Percentiles rank a stretch among this genome's conserved stretches.
phyloP scores from a whole-genome alignment of 2,888 invertebrate species.

The Andrena bicolor region DNA sequence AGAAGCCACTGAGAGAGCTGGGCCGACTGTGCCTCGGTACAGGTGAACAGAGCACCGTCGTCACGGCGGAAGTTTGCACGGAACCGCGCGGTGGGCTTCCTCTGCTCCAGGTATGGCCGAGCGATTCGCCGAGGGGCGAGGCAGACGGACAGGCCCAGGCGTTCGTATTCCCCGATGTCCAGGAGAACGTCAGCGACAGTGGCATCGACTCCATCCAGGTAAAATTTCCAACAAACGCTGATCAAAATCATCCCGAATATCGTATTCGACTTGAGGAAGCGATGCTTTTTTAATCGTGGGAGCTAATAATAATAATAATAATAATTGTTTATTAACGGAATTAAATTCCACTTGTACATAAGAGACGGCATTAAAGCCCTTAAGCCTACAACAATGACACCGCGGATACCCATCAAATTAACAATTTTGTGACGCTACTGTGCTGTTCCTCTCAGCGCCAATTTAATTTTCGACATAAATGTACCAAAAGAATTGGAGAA shows the following conservation, averaged over 20 bases:
- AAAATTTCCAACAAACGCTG: slow-evolving; percentile 24
- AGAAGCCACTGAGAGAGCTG: slow-evolving; percentile 85
- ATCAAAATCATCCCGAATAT: background rate
- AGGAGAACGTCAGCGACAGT: slow-evolving; percentile 87
- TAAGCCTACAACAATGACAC: no score
- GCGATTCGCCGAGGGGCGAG: slow-evolving; percentile 90
- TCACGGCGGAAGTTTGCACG: slow-evolving; percentile 73
- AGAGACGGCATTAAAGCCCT: no score
- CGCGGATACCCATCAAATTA: no score
- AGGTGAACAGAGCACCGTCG: slow-evolving; percentile 73
- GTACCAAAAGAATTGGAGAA: no score
- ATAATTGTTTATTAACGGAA: no score
- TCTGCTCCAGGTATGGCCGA: slow-evolving; percentile 89
- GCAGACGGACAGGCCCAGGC: slow-evolving; percentile 88
- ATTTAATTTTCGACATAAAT: no score
- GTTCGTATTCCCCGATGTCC: slow-evolving; percentile 88
- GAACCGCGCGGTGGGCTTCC: slow-evolving; percentile 83
- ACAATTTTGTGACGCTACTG: no score
- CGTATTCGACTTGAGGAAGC: background rate
- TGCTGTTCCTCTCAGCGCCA: no score
- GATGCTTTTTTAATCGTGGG: no score
- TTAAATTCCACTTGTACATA: no score
- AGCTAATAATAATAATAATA: no score
- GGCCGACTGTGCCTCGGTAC: slow-evolving; percentile 83
- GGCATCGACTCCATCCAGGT: slow-evolving; percentile 91